Conservation (phyloP, 2,888 invertebrate genomes). For the Rhagophthalmus giganteus region DNA sequence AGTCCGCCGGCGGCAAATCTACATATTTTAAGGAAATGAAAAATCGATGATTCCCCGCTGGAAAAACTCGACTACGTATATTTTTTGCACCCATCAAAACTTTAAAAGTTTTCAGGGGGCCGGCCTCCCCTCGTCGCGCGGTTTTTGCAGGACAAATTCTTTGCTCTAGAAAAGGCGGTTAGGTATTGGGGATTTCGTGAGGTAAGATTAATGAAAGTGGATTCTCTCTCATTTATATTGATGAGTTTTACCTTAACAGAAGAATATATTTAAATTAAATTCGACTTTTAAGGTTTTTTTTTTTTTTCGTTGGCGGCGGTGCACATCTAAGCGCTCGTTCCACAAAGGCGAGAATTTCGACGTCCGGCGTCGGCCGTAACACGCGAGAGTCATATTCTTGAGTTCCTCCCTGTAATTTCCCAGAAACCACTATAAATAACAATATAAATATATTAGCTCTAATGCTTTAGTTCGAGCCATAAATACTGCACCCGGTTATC, state of each 20-base stretch:
- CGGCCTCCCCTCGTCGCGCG: conserved; percentile 23
- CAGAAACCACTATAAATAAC: conserved; percentile 51
- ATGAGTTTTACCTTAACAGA: conserved; percentile 33
- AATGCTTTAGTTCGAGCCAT: conserved; percentile 51
- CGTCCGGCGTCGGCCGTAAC: conserved; percentile 41
- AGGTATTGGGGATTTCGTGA: conserved; percentile 23
- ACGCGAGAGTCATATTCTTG: conserved; percentile 37
- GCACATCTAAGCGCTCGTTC: conserved; percentile 12
- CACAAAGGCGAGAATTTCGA: conserved; percentile 37
- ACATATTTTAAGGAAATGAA: conserved; percentile 37
- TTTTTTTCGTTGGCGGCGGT: conserved; percentile 7
- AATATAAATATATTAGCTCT: conserved; percentile 54
- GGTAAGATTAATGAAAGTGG: conserved; percentile 36
- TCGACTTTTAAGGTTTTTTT: conserved; percentile 28
- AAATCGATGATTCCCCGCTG: conserved; percentile 30
- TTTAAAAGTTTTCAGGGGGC: conserved; percentile 23
- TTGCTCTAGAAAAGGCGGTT: conserved; percentile 17
- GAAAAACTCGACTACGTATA: conserved; percentile 27
- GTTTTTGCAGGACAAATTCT: conserved; percentile 26
- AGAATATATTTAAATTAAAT: conserved; percentile 39
- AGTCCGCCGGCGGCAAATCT: conserved; percentile 34
- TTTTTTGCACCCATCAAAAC: conserved; percentile 32
- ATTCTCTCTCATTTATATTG: conserved; percentile 34
- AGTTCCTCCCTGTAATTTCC: conserved; percentile 45
- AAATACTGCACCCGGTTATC: conserved; percentile 47